Evolutionary conservation across 2,888 invertebrate species (phyloP).

Genomic region (Sarcophaga carnaria): DNA sequence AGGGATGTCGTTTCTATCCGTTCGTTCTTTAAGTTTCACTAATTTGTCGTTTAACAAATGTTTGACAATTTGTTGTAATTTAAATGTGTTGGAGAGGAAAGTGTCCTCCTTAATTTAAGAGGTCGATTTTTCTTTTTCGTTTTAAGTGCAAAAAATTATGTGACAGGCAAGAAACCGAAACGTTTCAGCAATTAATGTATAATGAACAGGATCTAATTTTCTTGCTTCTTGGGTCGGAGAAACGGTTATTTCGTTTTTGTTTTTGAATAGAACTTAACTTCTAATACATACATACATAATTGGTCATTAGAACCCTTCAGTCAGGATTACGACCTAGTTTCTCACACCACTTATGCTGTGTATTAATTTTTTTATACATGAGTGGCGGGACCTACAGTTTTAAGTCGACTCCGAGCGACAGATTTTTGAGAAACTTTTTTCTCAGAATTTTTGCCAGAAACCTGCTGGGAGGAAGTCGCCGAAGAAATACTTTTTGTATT

Average conservation of each 20-base stretch:
- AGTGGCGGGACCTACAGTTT: too few relatives aligned
- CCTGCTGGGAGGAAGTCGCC: too few relatives aligned
- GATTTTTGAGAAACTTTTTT: too few relatives aligned
- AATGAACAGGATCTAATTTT: slow-evolving; percentile 61
- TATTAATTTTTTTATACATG: too few relatives aligned
- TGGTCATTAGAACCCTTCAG: too few relatives aligned
- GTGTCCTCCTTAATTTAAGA: slow-evolving; percentile 43
- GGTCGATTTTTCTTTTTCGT: slow-evolving; percentile 48
- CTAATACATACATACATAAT: background rate
- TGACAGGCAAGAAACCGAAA: slow-evolving; percentile 13
- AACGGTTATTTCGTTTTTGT: slow-evolving; percentile 13
- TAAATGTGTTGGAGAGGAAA: slow-evolving; percentile 19
- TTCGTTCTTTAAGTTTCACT: slow-evolving; percentile 1
- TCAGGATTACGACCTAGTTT: too few relatives aligned
- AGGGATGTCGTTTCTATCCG: slow-evolving; percentile 35
- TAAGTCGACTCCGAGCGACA: too few relatives aligned
- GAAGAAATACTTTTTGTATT: too few relatives aligned
- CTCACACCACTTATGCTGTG: too few relatives aligned
- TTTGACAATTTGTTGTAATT: slow-evolving; percentile 63
- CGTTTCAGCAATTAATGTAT: slow-evolving; percentile 60
- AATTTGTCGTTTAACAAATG: slow-evolving; percentile 68
- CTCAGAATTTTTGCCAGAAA: too few relatives aligned
- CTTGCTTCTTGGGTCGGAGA: background rate
- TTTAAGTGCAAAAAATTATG: slow-evolving; percentile 30
- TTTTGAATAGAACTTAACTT: background rate